phyloP scores from a whole-genome alignment of 2,113 vertebrate species.

The Muscicapa adusta region DNA sequence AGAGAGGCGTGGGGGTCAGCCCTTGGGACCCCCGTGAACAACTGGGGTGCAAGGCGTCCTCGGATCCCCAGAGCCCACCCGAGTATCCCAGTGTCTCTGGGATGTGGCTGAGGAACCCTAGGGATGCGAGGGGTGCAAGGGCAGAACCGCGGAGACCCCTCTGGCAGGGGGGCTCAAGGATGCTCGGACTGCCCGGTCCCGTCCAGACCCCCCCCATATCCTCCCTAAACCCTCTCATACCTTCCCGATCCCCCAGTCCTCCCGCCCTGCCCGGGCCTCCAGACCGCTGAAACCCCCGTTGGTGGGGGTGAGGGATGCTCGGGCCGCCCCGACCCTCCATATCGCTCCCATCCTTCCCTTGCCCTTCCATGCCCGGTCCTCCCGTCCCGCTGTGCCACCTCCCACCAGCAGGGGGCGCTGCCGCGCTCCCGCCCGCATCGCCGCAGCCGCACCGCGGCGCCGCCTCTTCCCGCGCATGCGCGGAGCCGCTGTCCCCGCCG shows the following conservation, averaged over 20 bases:
- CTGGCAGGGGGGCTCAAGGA: neutral
- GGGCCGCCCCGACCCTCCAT: neutral
- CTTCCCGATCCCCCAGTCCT: neutral
- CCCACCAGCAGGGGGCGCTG: neutral
- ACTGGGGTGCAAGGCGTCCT: neutral
- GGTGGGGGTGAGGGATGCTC: neutral
- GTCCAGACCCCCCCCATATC: neutral
- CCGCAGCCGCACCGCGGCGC: rapidly evolving
- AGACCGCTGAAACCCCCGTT: neutral
- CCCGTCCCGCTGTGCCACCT: neutral
- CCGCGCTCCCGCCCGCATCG: neutral
- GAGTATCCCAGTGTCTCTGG: neutral
- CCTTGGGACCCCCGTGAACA: neutral
- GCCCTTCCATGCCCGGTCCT: rapidly evolving
- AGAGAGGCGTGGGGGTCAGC: neutral
- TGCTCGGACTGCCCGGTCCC: neutral
- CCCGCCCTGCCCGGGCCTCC: neutral
- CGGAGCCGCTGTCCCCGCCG: neutral
- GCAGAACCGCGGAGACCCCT: neutral
- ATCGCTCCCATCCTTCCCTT: rapidly evolving
- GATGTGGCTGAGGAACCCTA: neutral
- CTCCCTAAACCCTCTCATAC: neutral
- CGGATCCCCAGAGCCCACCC: too few species aligned
- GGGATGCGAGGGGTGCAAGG: neutral
- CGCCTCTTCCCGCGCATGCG: neutral